These are phyloP conservation scores for Nansenia antarctica DNA, from an alignment of 2,113 vertebrate genomes.

Conservation along the genomic window DNA sequence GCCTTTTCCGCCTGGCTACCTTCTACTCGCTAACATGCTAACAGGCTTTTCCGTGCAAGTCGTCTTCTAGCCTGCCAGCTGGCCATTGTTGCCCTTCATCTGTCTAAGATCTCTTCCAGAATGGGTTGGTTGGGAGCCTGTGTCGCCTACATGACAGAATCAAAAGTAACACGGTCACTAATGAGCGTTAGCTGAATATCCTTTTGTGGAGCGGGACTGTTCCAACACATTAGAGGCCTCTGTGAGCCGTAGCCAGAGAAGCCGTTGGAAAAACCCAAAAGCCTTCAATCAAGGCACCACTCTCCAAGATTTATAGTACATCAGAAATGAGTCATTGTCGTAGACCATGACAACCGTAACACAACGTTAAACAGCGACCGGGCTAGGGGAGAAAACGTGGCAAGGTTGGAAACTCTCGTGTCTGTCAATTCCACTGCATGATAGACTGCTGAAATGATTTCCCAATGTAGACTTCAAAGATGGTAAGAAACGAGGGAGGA, in stretches of 20 bases:
- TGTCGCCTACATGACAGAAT: constrained; percentile 2
- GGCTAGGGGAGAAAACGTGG: not conserved
- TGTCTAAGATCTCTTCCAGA: not conserved
- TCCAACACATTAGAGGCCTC: constrained; percentile 16
- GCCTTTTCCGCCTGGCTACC: constrained; percentile 54
- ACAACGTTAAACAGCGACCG: constrained; percentile 46
- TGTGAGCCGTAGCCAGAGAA: not conserved
- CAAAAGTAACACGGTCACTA: constrained; percentile 1
- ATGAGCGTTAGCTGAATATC: not conserved
- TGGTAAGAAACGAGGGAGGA: constrained; percentile 42
- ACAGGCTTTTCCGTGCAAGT: constrained; percentile 27
- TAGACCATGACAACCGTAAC: constrained; percentile 28
- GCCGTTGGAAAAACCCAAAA: not conserved
- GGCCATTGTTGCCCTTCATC: constrained; percentile 23
- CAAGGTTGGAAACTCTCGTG: not conserved
- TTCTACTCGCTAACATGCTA: constrained; percentile 40
- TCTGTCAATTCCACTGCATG: constrained; percentile 19
- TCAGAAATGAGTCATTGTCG: constrained; percentile 27
- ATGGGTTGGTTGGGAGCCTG: not conserved
- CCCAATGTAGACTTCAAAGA: constrained; percentile 41
- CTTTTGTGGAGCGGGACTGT: not conserved
- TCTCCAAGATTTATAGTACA: constrained; percentile 10
- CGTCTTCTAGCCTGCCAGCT: constrained; percentile 17
- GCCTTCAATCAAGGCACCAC: constrained; percentile 13
- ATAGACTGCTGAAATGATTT: constrained; percentile 47